phyloP scores from a whole-genome alignment of 2,888 invertebrate species.

The Brachyopa scutellaris region DNA sequence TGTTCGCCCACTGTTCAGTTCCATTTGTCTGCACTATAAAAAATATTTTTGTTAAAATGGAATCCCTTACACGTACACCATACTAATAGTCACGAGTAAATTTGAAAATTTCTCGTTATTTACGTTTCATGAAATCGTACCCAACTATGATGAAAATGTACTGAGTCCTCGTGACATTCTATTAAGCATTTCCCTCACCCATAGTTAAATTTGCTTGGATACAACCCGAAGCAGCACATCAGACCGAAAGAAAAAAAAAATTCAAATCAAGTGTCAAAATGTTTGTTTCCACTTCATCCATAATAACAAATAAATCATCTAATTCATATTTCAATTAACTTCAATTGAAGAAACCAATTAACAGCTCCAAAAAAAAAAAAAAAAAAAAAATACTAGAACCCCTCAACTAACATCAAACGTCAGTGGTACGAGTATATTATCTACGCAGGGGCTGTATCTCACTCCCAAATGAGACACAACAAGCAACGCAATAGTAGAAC shows the following conservation, averaged over 20 bases:
- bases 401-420: slow-evolving; percentile 30
- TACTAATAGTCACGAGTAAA: too few species aligned
- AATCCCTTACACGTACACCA: too few species aligned
- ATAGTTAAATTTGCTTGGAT: slow-evolving; percentile 5
- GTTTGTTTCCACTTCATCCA: slow-evolving; percentile 41
- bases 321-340: slow-evolving; percentile 79
- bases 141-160: too few species aligned
- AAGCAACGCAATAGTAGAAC: slow-evolving; percentile 22
- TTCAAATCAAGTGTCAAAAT: slow-evolving; percentile 71
- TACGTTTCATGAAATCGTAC: too few species aligned
- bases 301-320: slow-evolving; percentile 78
- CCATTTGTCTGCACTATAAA: too few species aligned
- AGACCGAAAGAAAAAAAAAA: not conserved
- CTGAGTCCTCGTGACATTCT: too few species aligned
- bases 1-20: too few species aligned
- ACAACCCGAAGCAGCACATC: not conserved
- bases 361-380: slow-evolving; percentile 31
- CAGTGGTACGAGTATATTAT: slow-evolving; percentile 18
- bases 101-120: too few species aligned
- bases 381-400: not conserved
- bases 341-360: slow-evolving; percentile 74
- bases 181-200: too few species aligned
- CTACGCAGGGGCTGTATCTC: slow-evolving; percentile 29
- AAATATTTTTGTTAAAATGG: too few species aligned
- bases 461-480: slow-evolving; percentile 30